phyloP scores from a whole-genome alignment of 2,888 invertebrate genomes.

The Buathra laborator region DNA sequence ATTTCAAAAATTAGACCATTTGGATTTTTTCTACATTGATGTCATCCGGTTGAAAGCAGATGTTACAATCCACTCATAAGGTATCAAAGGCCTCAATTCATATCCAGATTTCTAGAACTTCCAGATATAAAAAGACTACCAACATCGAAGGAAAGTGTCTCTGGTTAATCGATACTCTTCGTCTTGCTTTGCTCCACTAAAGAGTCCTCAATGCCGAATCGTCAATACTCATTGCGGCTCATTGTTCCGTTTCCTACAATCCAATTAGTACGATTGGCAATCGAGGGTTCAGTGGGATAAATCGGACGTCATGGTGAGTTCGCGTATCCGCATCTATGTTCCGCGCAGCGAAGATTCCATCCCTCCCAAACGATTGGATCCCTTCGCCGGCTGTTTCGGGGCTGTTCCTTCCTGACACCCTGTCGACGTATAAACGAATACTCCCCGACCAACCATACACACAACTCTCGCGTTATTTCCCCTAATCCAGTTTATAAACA shows the following conservation, averaged over 20 bases:
- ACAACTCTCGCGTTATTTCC: slow-evolving; percentile 72
- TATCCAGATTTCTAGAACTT: background rate
- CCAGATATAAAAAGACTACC: background rate
- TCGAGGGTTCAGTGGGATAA: slow-evolving; percentile 29
- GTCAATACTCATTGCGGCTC: background rate
- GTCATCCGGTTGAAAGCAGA: no score
- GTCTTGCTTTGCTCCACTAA: background rate
- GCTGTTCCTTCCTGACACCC: slow-evolving; percentile 35
- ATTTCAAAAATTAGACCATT: no score
- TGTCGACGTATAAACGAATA: slow-evolving; percentile 51
- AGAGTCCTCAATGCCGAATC: background rate
- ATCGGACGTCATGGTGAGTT: slow-evolving; percentile 49
- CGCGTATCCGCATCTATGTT: slow-evolving; percentile 3
- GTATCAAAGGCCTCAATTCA: background rate
- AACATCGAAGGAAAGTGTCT: background rate
- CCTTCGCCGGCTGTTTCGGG: slow-evolving; percentile 43
- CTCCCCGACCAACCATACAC: slow-evolving; percentile 26
- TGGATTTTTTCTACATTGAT: no score
- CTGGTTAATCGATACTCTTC: background rate
- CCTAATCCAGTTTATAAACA: slow-evolving; percentile 82
- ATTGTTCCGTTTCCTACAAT: slow-evolving; percentile 48
- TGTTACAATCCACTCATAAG: background rate
- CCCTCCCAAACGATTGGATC: slow-evolving; percentile 6
- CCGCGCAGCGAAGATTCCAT: background rate
- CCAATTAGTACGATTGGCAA: slow-evolving; percentile 66